phyloP scores from a whole-genome alignment of 2,797 vertebrate genomes.

The Clarias laeviceps region DNA sequence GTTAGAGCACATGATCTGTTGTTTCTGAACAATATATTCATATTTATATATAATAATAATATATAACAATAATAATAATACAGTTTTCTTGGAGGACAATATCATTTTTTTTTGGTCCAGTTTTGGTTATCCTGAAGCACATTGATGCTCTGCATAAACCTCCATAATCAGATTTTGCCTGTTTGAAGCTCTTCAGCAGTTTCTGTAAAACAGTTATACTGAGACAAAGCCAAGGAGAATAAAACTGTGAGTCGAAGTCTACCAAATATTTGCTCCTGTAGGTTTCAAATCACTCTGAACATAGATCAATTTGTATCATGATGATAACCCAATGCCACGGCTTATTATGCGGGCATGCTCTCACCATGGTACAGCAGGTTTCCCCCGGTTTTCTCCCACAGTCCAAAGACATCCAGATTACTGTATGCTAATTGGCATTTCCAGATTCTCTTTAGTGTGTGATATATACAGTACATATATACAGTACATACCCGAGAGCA shows the following conservation, averaged over 20 bases:
- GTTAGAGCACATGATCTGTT: not conserved
- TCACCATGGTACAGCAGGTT: too few species aligned
- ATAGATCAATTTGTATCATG: too few species aligned
- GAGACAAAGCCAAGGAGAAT: conserved; percentile 8
- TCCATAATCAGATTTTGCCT: conserved; percentile 52
- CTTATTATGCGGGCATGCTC: conserved; percentile 1
- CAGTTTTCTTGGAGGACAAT: not conserved
- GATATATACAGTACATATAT: too few species aligned
- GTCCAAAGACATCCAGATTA: too few species aligned
- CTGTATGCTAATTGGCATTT: too few species aligned
- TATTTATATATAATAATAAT: not conserved
- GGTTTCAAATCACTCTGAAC: conserved; percentile 11
- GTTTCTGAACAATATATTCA: not conserved
- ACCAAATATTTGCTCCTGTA: conserved; percentile 16
- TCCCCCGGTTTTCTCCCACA: too few species aligned
- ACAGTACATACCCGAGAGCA: too few species aligned
- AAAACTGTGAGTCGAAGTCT: conserved; percentile 1
- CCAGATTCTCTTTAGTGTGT: too few species aligned
- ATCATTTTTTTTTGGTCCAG: not conserved
- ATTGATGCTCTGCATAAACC: conserved; percentile 33
- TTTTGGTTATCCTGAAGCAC: conserved; percentile 1
- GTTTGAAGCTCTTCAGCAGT: conserved; percentile 33
- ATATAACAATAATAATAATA: not conserved
- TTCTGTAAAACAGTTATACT: conserved; percentile 29
- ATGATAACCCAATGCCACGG: conserved; percentile 23